Evolutionary conservation across 1,140 invertebrate species (phyloP), one percentile per base, ranked within the genome.

Genomic region (Stenopsyche tienmushanensis): DNA sequence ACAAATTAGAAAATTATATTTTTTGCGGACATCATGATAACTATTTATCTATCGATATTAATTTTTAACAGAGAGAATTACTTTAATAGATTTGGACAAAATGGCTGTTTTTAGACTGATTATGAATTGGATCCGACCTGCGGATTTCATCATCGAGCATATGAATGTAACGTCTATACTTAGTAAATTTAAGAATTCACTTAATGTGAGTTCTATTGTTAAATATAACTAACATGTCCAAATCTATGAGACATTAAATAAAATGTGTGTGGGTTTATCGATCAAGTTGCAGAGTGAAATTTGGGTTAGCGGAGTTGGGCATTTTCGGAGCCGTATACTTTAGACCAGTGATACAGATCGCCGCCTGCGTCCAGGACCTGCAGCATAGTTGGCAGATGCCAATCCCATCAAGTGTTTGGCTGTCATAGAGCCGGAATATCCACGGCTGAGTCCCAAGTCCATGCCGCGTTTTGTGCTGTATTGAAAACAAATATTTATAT

Each of bases 321-420:
- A 10, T 62, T 23, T 23, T 60, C 41, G 44, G 20, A n/a, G n/a
- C n/a, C 10, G 7, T 34, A 20, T 3, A 23, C 44, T 66, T 60
- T 67, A 79, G 65, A 68, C 75, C 60, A 77, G 74, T 62, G 77
- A 79, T 65, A 82, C 83, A 45, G 85, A 85, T 50, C 91, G 86
- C 72, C 90, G 85, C 86, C 89, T 90, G 77, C 91, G 85, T 62
- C 91, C 91, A 2, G 92, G 92, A 7, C 92, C 92, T 5, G 88
- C 88, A n/a, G 92, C 90, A 77, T 87, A 93, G 77, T 91, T 92
- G 67, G 92, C 91, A 1, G 91, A 90, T 44, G 91, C 88, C 42
- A 93, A 75, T 1, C 91, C 93, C 89, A 96, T 92, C 70, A 94
- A 81, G 76, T 94, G 92, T 77, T 94, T 94, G 71, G 91, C 92